Evolutionary conservation across 2,797 vertebrate genomes (phyloP).

Genomic region (Oreochromis grahami): DNA sequence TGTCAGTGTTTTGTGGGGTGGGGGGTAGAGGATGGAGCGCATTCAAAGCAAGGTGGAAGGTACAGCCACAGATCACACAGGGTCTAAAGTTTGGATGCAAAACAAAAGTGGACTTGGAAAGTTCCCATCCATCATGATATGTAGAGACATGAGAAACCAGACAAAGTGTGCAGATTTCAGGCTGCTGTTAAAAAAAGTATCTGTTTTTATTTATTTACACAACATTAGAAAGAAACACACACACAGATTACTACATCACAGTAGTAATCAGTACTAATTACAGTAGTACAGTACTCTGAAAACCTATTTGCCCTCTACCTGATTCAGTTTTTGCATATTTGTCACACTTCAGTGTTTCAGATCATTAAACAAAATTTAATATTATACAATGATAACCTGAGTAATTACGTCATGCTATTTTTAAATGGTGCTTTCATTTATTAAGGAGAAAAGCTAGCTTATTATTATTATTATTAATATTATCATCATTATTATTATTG

Average conservation of each 20-base stretch:
- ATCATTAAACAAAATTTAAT: not conserved
- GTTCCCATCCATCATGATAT: not conserved
- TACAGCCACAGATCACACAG: not conserved
- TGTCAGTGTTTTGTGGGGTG: conserved; percentile 25
- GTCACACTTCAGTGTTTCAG: not conserved
- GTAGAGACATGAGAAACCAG: not conserved
- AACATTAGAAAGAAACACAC: not conserved
- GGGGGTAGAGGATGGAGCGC: not conserved
- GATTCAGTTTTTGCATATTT: not conserved
- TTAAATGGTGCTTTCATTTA: not conserved
- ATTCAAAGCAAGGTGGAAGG: not conserved
- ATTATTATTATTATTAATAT: not conserved
- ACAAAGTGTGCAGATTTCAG: not conserved
- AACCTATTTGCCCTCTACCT: not conserved
- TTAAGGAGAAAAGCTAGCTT: not conserved
- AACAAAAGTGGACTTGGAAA: not conserved
- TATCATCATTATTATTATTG: accelerated
- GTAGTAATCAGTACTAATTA: not conserved
- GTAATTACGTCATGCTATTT: not conserved
- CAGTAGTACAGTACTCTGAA: not conserved
- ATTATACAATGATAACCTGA: not conserved
- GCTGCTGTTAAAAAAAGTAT: not conserved
- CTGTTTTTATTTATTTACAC: not conserved
- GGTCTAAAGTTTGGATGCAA: not conserved
- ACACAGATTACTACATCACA: not conserved